Base-by-base conservation (phyloP, 2,797 vertebrate species). In the Geotrypetes seraphini region DNA sequence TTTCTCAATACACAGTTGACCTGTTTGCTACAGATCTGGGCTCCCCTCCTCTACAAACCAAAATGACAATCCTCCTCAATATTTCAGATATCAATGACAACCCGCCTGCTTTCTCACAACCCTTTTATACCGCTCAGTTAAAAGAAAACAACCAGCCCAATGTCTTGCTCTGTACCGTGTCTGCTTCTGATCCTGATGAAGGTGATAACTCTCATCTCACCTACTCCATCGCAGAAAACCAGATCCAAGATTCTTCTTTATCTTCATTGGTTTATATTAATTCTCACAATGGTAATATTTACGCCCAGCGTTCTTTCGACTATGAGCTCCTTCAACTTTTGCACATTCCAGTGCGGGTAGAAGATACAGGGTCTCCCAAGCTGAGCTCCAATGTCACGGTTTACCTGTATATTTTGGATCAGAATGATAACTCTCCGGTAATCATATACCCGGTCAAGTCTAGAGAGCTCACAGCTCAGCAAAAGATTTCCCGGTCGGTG, bases 401-500 rank as follows among this genome's bases (percentile, higher is more conserved):
- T 33, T 69, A 73, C 7, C 70, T 79, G 38, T 78, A 72, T 31
- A 71, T 77, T 44, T 50, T 74, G 39, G 74, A 79, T 51, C 72
- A 67, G 49, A 78, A 79, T 47, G 73, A 76, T 56, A 75, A 78
- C 20, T 39, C 60, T 43, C 72, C 74, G 29, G 52, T 69, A 24
- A 71, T 81, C 35, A 47, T 79, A 39, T 70, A 69, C 55, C 74
- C 78, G 33, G 16, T 71, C 45, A 66, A 57, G 28, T 34, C 21
- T 21, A 36, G 55, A 16, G 74, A 75, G 17, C 33, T 63, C 16
- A 70, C 54, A 0, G 60, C 83, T 33, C 75, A 79, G 16, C 84
- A 93, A 22, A 84, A 49, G 21, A 70, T 95, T 28, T 86, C 88
- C 0, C 80, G 81, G 5, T 87, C 87, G 23, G 71, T 70, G 10